Conservation (phyloP, 1,140 invertebrate species). For the Helicoverpa armigera region DNA sequence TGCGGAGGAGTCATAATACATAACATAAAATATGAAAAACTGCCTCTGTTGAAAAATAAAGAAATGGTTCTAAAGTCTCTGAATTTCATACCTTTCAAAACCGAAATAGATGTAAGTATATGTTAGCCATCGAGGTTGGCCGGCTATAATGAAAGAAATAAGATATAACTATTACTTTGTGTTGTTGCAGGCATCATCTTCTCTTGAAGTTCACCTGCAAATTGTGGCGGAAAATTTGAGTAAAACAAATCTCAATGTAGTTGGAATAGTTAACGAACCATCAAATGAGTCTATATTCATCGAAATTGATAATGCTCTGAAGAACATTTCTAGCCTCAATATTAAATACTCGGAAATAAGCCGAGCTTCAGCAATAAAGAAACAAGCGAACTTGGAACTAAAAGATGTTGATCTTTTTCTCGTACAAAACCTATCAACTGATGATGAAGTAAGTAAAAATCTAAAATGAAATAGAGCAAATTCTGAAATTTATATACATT, state of each 20-base stretch:
- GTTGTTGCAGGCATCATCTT: constrained; percentile 47
- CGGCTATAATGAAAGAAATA: not conserved
- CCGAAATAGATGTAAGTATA: constrained; percentile 55
- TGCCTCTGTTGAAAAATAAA: constrained; percentile 34
- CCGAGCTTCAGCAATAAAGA: constrained; percentile 19
- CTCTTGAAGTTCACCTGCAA: constrained; percentile 59
- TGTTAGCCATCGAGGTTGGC: too few species aligned
- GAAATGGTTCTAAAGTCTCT: constrained; percentile 52
- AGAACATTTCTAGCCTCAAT: constrained; percentile 32
- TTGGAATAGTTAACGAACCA: constrained; percentile 50
- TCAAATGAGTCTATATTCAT: constrained; percentile 21
- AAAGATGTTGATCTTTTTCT: constrained; percentile 51
- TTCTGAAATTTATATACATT: too few species aligned
- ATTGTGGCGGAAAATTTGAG: constrained; percentile 62
- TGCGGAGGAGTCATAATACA: constrained; percentile 61
- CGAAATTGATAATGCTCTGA: constrained; percentile 45
- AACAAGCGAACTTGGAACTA: constrained; percentile 5
- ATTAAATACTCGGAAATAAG: constrained; percentile 50
- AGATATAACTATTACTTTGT: too few species aligned
- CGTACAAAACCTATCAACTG: constrained; percentile 49
- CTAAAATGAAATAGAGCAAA: not conserved
- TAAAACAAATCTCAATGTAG: constrained; percentile 53
- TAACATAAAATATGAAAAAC: constrained; percentile 54
- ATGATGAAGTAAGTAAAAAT: constrained; percentile 55
- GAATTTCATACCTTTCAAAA: constrained; percentile 59